Base-by-base conservation (phyloP, 2,888 invertebrate species). In the Phalangium opilio region DNA sequence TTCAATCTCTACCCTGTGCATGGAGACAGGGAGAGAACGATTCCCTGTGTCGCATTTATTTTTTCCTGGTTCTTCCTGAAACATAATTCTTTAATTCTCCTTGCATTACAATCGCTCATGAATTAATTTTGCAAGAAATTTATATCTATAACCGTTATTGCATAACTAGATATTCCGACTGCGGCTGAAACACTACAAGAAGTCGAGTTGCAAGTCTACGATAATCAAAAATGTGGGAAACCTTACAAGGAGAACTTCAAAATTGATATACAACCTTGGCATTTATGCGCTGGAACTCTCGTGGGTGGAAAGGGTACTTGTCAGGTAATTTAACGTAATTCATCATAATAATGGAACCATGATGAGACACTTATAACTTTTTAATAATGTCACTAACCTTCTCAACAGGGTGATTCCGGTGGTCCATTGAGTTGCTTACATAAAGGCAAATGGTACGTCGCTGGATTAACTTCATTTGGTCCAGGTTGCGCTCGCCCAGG, bases 401-500 rank as follows among this genome's bases (percentile, higher is more conserved):
- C n/a, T n/a, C 60, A 64, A 38, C 67, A 86, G 85, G 87, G 89
- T 3, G 87, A 89, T 66, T 86, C 85, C 2, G 89, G 87, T 1
- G 89, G 89, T 0, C 89, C 89, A 0, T 70, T 90, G 11, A 87
- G 89, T 63, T 90, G 89, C 60, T 78, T 82, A 5, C 67, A 69
- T 1, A 81, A 85, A 45, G 86, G 85, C 0, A 76, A 81, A 41
- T 90, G 89, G 89, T 83, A 83, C 61, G 71, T 89, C 27, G 81
- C 82, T 0, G 90, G 89, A 0, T 78, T 90, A 34, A 89, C 87
- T 0, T 87, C 87, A 0, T 90, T 90, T 61, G 90, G 89, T 0
- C 87, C 87, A 0, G 89, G 89, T 38, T 90, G 89, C 63, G 87
- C 87, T 1, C 75, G 83, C 50, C 79, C 83, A 17, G 87, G 87